phyloP scores from a whole-genome alignment of 2,113 vertebrate species.

The Chionomys nivalis region DNA sequence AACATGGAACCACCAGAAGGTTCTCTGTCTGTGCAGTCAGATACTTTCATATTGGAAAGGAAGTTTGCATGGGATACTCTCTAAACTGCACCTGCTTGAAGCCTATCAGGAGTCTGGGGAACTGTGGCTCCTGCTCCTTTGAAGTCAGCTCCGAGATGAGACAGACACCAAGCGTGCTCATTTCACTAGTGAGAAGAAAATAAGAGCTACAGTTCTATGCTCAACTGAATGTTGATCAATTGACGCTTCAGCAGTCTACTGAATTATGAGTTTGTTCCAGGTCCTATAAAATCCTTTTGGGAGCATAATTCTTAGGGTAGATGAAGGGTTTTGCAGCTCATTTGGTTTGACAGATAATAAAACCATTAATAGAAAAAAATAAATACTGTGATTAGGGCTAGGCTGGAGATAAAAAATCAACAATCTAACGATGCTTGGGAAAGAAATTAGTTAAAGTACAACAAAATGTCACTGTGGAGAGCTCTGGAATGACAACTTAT shows the following conservation, averaged over 20 bases:
- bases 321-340: neutral
- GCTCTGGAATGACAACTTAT: neutral
- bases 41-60: neutral
- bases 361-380: neutral
- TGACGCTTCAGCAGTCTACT: neutral
- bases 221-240: neutral
- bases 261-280: neutral
- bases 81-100: neutral
- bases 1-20: neutral
- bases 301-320: neutral
- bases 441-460: neutral
- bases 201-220: neutral
- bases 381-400: neutral
- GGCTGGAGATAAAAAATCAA: slow-evolving; percentile 14
- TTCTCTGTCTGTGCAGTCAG: neutral
- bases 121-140: rapidly evolving
- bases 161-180: neutral
- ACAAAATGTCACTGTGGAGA: neutral
- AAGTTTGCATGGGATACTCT: neutral
- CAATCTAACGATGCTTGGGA: neutral
- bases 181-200: neutral
- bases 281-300: neutral
- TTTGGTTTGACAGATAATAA: neutral
- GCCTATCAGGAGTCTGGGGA: neutral
- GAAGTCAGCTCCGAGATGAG: neutral